Base-by-base conservation (phyloP, 37 sponge, comb jelly and placozoan species). In the Chondrosia reniformis region DNA sequence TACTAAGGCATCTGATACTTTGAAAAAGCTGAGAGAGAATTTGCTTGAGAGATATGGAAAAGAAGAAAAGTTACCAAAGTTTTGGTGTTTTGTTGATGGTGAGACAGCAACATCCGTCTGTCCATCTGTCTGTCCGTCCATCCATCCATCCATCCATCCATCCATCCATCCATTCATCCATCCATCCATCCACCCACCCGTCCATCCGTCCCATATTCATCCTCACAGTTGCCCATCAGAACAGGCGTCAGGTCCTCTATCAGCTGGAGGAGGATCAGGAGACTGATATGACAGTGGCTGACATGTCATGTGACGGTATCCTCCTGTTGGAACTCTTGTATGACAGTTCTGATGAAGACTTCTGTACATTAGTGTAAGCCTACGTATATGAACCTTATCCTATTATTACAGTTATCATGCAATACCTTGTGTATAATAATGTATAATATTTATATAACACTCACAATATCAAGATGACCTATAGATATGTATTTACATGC, bases 11-110 rank as follows among this genome's bases (percentile, higher is more conserved):
- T 54, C 76, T 22, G 81, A 76, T 24, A 78, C 81, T 5, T 81
- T 91, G 27, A 32, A 63, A 34, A 39, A 25, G 39, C 15, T 91
- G 33, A 57, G 92, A 77, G 78, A 28, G 76, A 84, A 39, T 41
- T 42, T 81, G 21, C 62, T 65, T 25, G 36, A 46, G 0, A 55
- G 63, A 6, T n/a, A 24, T 2, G 52, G 76, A 0, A 56, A 66
- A 40, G 41, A 57, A 1, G 22, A 17, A 34, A 19, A 34, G 17
- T 74, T 86, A 7, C 54, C 57, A 1, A 65, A 75, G 31, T 65
- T 75, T 42, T 93, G 94, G 94, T 71, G 86, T 7, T 93, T 83
- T 79, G 34, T 93, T 12, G 90, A 93, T 63, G 80, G 94, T 89
- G 58, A 73, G 85, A 80, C 41, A 24, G 15, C 33, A 4, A n/a